Base-by-base conservation (phyloP, 2,888 invertebrate genomes). In the Poecilobothrus nobilitatus region DNA sequence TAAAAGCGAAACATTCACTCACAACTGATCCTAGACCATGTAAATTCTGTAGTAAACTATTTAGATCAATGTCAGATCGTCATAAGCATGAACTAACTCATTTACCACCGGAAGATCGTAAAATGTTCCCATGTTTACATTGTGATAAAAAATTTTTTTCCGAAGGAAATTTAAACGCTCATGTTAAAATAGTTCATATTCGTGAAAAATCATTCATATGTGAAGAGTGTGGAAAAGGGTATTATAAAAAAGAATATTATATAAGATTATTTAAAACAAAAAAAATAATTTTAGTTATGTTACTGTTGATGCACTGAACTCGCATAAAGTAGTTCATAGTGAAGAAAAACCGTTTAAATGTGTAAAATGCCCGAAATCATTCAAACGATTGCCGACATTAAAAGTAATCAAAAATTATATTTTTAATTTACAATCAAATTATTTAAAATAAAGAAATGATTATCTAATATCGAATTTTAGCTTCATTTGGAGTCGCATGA, bases 401-500 rank as follows among this genome's bases (percentile, higher is more conserved):
- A 63, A 27, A 27, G 63, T 63, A 63, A 18, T 22, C 12, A 44
- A 21, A 5, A 63, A 7, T 63, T n/a, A n/a, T n/a, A n/a, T n/a
- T n/a, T 44, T 9, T 44, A 44, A 9, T 15, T 44, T n/a, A n/a
- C n/a, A n/a, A n/a, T n/a, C n/a, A n/a, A n/a, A n/a, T n/a, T n/a
- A n/a, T n/a, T n/a, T n/a, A n/a, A n/a, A n/a, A n/a, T n/a, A n/a
- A n/a, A n/a, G n/a, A n/a, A n/a, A n/a, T n/a, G n/a, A n/a, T n/a
- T n/a, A n/a, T 15, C 10, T 44, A 15, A 44, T 44, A 10, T 15
- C 64, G 53, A 62, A 18, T 71, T 72, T 0, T 67, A 80, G 76
- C 80, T 81, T 7, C 84, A 84, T 71, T 77, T 80, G 37, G 84
- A 84, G 69, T 83, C 78, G 9, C 84, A 84, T 72, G 78, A 77